Base-by-base conservation (phyloP, 2,797 vertebrate species). In the Melanogrammus aeglefinus region DNA sequence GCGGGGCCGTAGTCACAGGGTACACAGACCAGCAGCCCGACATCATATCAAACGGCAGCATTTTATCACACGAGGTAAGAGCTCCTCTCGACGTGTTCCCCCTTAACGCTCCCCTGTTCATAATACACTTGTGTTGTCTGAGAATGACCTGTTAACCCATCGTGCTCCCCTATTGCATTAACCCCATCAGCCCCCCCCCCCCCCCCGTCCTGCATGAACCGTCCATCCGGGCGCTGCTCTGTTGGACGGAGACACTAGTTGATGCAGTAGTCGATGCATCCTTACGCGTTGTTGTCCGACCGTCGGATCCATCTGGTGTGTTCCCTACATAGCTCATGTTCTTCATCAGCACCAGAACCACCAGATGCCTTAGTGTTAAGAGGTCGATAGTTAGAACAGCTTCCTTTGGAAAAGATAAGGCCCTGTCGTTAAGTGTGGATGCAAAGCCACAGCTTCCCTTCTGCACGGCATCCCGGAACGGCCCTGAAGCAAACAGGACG, bases 21-120 rank as follows among this genome's bases (percentile, higher is more conserved):
- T 99, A 96, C 89, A 91, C 95, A 51, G 97, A 99, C 94, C 97
- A 96, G 92, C 97, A 99, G 90, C 97, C 97, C 36, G 97, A 99
- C 93, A 97, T 99, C 92, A 97, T 99, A 93, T 98, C 97, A 88
- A 99, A 99, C 80, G 97, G 97, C 91, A 97, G 96, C 93, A 96
- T 99, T 88, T 89, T 99, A 91, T 97, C 97, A 87, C 96, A 92
- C 78, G 97, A 98, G 97, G 97, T 99, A 95, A 96, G 95, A 84
- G 77, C 74, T 71, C 44, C 63, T 57, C 81, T 87, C 78, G 72
- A 31, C 39, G 10, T 33, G 27, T 4, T 29, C 27, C 74, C 27
- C 27, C 24, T 29, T 44, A 75, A 33, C 0, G 21, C 24, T 71
- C 29, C 73, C 80, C 27, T 66, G 63, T 66, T 66, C 63, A 66